Evolutionary conservation across 2,797 vertebrate species (phyloP).

Genomic region (Lates japonicus): DNA sequence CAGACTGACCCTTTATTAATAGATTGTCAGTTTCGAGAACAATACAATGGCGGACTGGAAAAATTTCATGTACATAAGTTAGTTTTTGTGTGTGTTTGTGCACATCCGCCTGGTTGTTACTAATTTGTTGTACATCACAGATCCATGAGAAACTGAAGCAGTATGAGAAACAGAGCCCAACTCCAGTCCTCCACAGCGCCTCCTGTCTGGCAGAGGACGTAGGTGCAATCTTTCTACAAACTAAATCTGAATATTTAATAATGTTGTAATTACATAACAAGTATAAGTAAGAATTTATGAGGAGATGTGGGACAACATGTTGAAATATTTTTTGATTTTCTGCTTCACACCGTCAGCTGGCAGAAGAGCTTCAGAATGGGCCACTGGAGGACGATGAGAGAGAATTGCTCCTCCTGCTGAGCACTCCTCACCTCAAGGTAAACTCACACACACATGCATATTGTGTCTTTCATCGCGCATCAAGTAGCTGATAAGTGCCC

Average conservation of each 20-base stretch:
- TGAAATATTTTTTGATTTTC: slow-evolving; percentile 7
- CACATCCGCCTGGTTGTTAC: not conserved
- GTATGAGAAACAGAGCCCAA: slow-evolving; percentile 92
- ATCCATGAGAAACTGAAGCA: slow-evolving; percentile 94
- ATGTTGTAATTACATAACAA: not conserved
- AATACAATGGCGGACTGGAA: not conserved
- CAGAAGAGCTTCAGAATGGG: slow-evolving; percentile 92
- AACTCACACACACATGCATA: not conserved
- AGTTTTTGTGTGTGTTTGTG: not conserved
- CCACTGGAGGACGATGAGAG: slow-evolving; percentile 89
- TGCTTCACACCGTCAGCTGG: slow-evolving; percentile 83
- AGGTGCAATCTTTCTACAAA: slow-evolving; percentile 75
- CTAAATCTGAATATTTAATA: not conserved
- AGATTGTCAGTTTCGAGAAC: too few relatives aligned
- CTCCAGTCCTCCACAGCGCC: slow-evolving; percentile 92
- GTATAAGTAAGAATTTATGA: not conserved
- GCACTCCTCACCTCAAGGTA: slow-evolving; percentile 94
- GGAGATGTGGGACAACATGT: not conserved
- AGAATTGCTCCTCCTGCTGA: slow-evolving; percentile 92
- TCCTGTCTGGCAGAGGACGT: slow-evolving; percentile 93
- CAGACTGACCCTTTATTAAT: too few relatives aligned
- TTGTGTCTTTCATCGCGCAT: slow-evolving; percentile 11
- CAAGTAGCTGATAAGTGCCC: not conserved
- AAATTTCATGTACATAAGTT: not conserved
- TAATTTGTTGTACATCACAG: slow-evolving; percentile 76